These are phyloP conservation scores for Pristionchus mayeri DNA, from an alignment of 2,888 invertebrate genomes.

Conservation along the genomic window DNA sequence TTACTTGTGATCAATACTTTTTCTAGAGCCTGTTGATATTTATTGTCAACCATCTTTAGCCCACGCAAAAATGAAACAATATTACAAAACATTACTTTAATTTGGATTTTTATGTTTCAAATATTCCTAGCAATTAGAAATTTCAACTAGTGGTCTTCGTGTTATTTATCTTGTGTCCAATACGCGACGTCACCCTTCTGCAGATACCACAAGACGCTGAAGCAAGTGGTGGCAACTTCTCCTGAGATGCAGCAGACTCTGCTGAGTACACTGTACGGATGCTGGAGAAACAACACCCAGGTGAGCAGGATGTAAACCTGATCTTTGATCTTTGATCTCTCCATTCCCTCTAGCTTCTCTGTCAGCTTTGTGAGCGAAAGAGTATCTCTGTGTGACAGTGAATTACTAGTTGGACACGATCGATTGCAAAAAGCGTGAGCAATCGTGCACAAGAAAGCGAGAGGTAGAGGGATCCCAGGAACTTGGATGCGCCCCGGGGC, in stretches of 20 bases:
- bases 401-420: neutral
- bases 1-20: too few relatives aligned
- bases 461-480: neutral
- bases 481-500: slow-evolving; percentile 2
- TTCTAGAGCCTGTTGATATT: too few relatives aligned
- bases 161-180: too few relatives aligned
- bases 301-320: slow-evolving; percentile 70
- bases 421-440: neutral
- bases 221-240: slow-evolving; percentile 88
- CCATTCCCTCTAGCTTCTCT: neutral
- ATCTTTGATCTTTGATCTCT: slow-evolving; percentile 47
- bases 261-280: slow-evolving; percentile 90
- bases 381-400: neutral
- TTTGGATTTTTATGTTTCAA: too few relatives aligned
- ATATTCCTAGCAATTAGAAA: too few relatives aligned
- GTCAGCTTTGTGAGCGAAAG: neutral
- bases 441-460: neutral
- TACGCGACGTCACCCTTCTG: too few relatives aligned
- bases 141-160: too few relatives aligned
- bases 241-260: slow-evolving; percentile 96
- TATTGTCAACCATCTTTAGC: too few relatives aligned
- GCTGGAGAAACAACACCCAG: slow-evolving; percentile 95
- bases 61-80: too few relatives aligned
- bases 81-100: too few relatives aligned
- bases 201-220: slow-evolving; percentile 78